Evolutionary conservation across 2,113 vertebrate genomes (phyloP), one percentile per base, ranked within the genome.

Genomic region (Manacus vitellinus): DNA sequence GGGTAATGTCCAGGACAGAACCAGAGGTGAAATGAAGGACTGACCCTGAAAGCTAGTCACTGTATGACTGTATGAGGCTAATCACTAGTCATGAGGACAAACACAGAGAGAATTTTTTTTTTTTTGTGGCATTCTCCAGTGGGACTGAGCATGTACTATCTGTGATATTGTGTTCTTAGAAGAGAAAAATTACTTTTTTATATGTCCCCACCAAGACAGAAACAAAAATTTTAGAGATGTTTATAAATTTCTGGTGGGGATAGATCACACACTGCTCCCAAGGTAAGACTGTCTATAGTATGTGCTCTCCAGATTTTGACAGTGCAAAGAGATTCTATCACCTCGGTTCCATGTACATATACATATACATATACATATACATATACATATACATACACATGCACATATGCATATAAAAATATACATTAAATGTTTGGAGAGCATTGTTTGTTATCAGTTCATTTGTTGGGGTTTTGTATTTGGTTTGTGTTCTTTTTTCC

Each of bases 271-370:
- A 56, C 23, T 65, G 8, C 10, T 5, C 8, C 5, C 51, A 78
- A 24, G 6, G 31, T n/a, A 88, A 63, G 5, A 78, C 2, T 23
- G 14, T 68, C 81, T 73, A 24, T 49, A 55, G 20, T 8, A 31
- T 10, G 5, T 23, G 6, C 7, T 89, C 87, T 85, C 43, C 39
- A 72, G 35, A 62, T 56, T 71, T 56, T 75, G 6, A 33, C 24
- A 30, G 12, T 71, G 16, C 16, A 33, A 58, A 55, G 30, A 55
- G 18, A 4, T 78, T 72, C 14, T 72, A 31, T 6, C 12, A 72
- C 3, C 4, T 79, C 1, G 0, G 4, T 56, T 7, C 15, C 22
- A 10, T 56, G 7, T 35, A 66, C 68, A 51, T 56, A 8, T 35
- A 66, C 68, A 51, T 70, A 56, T 37, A 33, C 3, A 35, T 10